phyloP scores from a whole-genome alignment of 2,888 invertebrate species.

The Rosalia funebris region DNA sequence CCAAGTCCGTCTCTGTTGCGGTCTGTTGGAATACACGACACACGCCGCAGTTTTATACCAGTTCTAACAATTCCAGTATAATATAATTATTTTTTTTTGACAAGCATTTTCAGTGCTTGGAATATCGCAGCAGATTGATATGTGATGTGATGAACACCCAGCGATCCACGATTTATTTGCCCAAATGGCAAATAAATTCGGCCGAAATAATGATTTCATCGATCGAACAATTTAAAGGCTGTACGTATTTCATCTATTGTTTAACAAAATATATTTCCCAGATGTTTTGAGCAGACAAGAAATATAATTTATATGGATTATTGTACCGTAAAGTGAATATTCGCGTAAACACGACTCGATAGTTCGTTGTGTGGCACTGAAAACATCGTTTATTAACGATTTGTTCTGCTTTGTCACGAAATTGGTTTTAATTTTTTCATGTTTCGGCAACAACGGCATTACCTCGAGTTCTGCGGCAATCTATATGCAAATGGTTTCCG shows the following conservation, averaged over 20 bases:
- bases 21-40: too few relatives aligned
- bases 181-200: too few relatives aligned
- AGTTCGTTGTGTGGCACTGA: constrained; percentile 6
- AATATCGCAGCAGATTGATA: neutral
- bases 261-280: neutral
- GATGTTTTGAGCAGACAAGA: constrained; percentile 4
- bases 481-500: constrained; percentile 23
- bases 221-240: too few relatives aligned
- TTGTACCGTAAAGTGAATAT: constrained; percentile 3
- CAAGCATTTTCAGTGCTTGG: neutral
- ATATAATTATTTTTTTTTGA: neutral
- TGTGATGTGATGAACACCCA: constrained; percentile 9
- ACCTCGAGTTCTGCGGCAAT: constrained; percentile 4
- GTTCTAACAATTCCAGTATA: too few relatives aligned
- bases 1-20: too few relatives aligned
- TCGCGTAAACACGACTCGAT: neutral
- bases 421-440: constrained; percentile 12
- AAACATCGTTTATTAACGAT: neutral
- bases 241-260: neutral
- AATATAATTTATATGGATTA: constrained; percentile 1
- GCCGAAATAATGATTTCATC: too few relatives aligned
- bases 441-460: neutral
- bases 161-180: constrained; percentile 16
- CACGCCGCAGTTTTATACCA: too few relatives aligned
- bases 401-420: neutral